Base-by-base conservation (phyloP, 2,888 invertebrate species). In the Nephrotoma flavescens region DNA sequence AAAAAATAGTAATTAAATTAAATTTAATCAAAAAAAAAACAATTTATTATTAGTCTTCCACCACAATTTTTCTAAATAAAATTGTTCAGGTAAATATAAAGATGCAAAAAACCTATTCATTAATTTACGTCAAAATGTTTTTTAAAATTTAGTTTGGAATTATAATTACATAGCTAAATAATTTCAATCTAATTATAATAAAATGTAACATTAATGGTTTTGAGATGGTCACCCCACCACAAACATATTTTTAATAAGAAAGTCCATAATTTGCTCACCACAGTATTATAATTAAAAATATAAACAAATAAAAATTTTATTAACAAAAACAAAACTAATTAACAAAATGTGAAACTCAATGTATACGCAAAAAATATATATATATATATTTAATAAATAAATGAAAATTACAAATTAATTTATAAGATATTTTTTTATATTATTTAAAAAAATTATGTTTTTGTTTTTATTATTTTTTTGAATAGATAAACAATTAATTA, bases 291-390 rank as follows among this genome's bases (percentile, higher is more conserved):
- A 84, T 19, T 47, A 12, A 86, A 31, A 47, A 12, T 45, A 15
- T 86, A 86, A 86, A 47, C 45, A 52, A 47, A 86, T 47, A 86
- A 86, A 52, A 86, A 86, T 47, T 11, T 42, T 41, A 11, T 86
- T 45, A 86, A 86, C 6, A 15, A 42, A 47, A 86, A 86, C 1
- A 15, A 86, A 44, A 45, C 11, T 45, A 86, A 86, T 12, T 31
- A 86, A 11, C 12, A 15, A 57, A 12, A 86, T 44, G 42, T 86
- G 86, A 57, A 57, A 86, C 57, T 86, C 44, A 44, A 86, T 86
- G 86, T 86, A 86, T 86, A 86, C 86, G 86, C 86, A 86, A 85
- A 41, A 83, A 41, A 44, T 71, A 71, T 47, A 47, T 71, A 44
- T 71, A 71, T 47, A 47, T 71, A n/a, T 71, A 71, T 19, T 19